A percentile compares a stretch with the other conserved stretches of the same genome.
phyloP scores from a whole-genome alignment of 1,140 invertebrate genomes.

The Micrasema longulum region DNA sequence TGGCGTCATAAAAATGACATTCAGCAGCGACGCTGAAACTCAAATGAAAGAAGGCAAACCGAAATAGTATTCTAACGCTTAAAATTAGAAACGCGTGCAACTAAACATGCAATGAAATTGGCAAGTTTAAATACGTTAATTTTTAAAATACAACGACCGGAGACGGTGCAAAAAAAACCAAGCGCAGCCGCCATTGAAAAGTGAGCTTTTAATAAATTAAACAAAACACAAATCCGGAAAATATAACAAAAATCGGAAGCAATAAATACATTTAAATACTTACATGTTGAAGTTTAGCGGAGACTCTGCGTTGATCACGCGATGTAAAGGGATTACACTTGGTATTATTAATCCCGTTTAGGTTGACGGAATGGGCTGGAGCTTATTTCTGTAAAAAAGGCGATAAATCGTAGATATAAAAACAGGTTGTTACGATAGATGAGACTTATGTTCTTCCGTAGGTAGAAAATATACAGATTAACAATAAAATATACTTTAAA shows the following conservation, averaged over 20 bases:
- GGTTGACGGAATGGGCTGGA: conserved; percentile 26
- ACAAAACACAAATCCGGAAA: not conserved
- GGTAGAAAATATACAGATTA: not conserved
- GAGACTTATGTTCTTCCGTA: not conserved
- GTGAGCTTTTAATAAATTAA: not conserved
- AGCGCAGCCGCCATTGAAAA: conserved; percentile 3
- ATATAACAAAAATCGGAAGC: not conserved
- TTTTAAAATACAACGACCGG: not conserved
- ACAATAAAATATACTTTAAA: not conserved
- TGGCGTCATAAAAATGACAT: no score
- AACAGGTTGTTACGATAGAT: not conserved
- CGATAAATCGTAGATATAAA: not conserved
- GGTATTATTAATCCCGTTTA: conserved; percentile 2
- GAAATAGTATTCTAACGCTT: no score
- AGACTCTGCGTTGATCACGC: conserved; percentile 12
- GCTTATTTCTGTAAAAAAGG: conserved; percentile 21
- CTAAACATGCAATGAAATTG: not conserved
- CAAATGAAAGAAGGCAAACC: no score
- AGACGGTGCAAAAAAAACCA: no score
- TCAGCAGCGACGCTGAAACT: no score
- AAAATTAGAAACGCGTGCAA: not conserved
- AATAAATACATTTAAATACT: not conserved
- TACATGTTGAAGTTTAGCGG: conserved; percentile 26
- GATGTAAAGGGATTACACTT: conserved; percentile 24
- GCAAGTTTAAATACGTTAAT: not conserved